Percentiles rank a stretch among this genome's conserved stretches.
Conservation (phyloP, 1,140 invertebrate species). For the Anthonomus grandis region DNA sequence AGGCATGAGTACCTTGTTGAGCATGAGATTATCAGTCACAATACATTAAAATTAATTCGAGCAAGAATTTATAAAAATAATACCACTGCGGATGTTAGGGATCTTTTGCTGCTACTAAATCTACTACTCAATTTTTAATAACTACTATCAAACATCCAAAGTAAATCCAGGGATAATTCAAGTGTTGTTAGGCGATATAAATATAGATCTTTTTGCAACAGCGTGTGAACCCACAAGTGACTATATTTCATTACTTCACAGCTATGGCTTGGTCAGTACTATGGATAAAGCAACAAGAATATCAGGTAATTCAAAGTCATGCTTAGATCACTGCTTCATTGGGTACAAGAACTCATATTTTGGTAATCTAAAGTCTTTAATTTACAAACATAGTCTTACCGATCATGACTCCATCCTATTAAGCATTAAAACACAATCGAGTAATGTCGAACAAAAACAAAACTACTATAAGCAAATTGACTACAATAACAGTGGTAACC, state of each 20-base stretch:
- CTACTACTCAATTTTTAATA: too few species aligned
- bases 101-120: background rate
- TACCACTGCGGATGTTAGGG: background rate
- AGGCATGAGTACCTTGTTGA: background rate
- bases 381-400: background rate
- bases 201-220: background rate
- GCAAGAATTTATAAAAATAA: background rate
- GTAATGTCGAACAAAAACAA: background rate
- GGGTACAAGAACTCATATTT: background rate
- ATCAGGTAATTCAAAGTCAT: background rate
- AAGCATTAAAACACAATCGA: too few species aligned
- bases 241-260: background rate
- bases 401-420: background rate
- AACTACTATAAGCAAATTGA: background rate
- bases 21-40: background rate
- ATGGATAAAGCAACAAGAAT: background rate
- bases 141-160: too few species aligned
- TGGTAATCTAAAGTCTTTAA: background rate
- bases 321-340: background rate
- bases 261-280: background rate
- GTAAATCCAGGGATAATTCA: background rate
- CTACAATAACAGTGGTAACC: too few species aligned
- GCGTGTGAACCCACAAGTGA: background rate
- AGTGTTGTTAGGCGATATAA: background rate
- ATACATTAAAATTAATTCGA: background rate